These are phyloP conservation scores for Pygocentrus nattereri DNA, from an alignment of 2,797 vertebrate genomes.

Conservation along the genomic window DNA sequence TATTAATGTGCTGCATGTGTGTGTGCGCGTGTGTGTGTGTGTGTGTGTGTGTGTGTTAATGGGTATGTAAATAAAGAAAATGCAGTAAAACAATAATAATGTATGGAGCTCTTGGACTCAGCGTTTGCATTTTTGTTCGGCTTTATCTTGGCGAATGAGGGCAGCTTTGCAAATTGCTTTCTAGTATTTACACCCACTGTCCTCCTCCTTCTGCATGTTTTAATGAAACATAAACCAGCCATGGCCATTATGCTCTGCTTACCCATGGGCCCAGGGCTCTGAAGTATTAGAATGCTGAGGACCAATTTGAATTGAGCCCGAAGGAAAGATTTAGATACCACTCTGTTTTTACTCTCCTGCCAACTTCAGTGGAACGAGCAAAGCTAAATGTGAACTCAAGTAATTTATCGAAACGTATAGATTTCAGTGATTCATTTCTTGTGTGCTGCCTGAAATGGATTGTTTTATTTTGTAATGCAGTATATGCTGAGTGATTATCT, in stretches of 20 bases:
- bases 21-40: too few species aligned
- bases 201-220: conserved; percentile 21
- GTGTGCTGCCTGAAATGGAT: background rate
- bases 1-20: too few species aligned
- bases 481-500: too few species aligned
- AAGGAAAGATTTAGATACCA: conserved; percentile 16
- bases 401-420: background rate
- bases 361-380: conserved; percentile 17
- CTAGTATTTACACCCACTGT: conserved; percentile 20
- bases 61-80: too few species aligned
- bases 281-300: conserved; percentile 27
- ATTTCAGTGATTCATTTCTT: conserved; percentile 9
- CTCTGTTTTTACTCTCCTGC: conserved; percentile 10
- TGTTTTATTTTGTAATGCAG: background rate
- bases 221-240: conserved; percentile 16
- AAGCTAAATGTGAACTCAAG: background rate
- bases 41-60: too few species aligned
- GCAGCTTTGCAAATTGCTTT: conserved; percentile 42
- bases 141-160: conserved; percentile 36
- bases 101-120: background rate
- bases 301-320: conserved; percentile 1
- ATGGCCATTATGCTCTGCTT: conserved; percentile 28
- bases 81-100: background rate
- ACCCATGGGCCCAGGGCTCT: conserved; percentile 10
- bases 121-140: conserved; percentile 3